Evolutionary conservation across 2,113 vertebrate species (phyloP).

Genomic region (Lucifuga dentata): DNA sequence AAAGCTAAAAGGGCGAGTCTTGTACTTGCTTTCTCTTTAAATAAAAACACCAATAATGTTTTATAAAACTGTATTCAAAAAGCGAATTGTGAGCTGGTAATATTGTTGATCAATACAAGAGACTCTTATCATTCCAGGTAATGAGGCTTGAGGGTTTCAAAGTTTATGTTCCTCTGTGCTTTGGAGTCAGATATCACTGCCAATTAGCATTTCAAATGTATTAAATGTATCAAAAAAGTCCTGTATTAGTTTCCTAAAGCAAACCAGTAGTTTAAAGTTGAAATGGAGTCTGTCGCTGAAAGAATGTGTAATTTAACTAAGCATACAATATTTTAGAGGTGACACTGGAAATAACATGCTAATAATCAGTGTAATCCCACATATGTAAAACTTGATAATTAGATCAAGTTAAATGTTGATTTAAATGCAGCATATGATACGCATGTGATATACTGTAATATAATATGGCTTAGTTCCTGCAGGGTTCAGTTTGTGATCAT

Average conservation of each 20-base stretch:
- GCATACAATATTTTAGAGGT: not conserved
- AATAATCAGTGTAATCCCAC: not conserved
- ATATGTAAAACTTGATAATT: not conserved
- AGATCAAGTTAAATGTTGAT: too few relatives aligned
- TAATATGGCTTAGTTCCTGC: too few relatives aligned
- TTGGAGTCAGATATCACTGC: not conserved
- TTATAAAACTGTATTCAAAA: constrained; percentile 7
- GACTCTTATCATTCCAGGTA: too few relatives aligned
- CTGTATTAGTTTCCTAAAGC: not conserved
- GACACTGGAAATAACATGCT: not conserved
- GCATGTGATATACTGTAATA: too few relatives aligned
- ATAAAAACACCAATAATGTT: constrained; percentile 18
- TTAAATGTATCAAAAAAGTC: constrained; percentile 4
- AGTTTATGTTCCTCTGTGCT: too few relatives aligned
- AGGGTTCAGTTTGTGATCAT: too few relatives aligned
- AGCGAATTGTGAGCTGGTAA: too few relatives aligned
- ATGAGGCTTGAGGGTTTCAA: too few relatives aligned
- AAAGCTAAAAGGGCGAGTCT: constrained; percentile 48
- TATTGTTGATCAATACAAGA: too few relatives aligned
- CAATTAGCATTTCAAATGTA: constrained; percentile 12
- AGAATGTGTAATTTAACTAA: constrained; percentile 9
- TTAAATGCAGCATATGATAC: too few relatives aligned
- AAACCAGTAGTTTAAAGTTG: constrained; percentile 23
- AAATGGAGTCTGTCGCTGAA: not conserved
- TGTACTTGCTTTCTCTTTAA: constrained; percentile 35